These are phyloP conservation scores for Xylocopa sonorina DNA, from an alignment of 1,140 invertebrate species.

Conservation along the genomic window DNA sequence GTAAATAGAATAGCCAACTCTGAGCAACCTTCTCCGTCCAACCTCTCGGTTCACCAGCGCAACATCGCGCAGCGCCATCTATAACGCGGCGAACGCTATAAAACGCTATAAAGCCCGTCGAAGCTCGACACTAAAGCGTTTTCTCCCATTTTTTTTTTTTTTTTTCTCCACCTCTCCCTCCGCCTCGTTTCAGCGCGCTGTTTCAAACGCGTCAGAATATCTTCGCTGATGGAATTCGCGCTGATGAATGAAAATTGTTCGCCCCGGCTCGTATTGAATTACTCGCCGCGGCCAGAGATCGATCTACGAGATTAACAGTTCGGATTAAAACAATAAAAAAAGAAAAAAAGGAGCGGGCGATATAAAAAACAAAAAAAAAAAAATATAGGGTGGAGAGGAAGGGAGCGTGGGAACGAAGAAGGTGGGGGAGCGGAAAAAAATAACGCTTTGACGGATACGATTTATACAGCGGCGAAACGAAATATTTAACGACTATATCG, in stretches of 20 bases:
- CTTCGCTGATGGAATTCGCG: conserved; percentile 51
- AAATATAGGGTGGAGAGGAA: neutral
- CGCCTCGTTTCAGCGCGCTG: conserved; percentile 39
- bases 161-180: conserved; percentile 19
- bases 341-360: neutral
- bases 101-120: conserved; percentile 13
- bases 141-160: neutral
- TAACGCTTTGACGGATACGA: conserved; percentile 34
- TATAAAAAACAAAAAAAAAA: neutral
- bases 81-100: neutral
- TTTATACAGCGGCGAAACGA: conserved; percentile 44
- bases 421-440: neutral
- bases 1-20: conserved; percentile 56
- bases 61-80: neutral
- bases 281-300: conserved; percentile 10
- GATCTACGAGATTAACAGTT: conserved; percentile 47
- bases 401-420: neutral
- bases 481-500: conserved; percentile 52
- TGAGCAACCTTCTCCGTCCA: conserved; percentile 17
- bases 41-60: neutral
- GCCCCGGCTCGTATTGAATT: conserved; percentile 43
- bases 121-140: conserved; percentile 29
- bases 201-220: conserved; percentile 30
- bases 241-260: conserved; percentile 66
- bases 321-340: conserved; percentile 21